Evolutionary conservation across 1,140 invertebrate genomes (phyloP), one percentile per base, ranked within the genome.

Genomic region (Megalopta genalis): DNA sequence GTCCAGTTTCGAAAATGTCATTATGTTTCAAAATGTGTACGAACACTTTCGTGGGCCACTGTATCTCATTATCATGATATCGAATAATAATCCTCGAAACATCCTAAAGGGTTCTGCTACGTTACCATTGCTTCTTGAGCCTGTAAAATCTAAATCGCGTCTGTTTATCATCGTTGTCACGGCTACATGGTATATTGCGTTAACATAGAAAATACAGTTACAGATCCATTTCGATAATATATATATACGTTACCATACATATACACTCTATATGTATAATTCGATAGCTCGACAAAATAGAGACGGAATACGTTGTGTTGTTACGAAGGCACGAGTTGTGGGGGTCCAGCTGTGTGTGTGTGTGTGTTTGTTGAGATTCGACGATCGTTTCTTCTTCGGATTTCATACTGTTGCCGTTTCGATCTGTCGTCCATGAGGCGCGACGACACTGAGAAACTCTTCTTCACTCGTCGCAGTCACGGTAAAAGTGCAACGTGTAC

Each of bases 381-480:
- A 54, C 21, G 69, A 68, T 63, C 49, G 49, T 63, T 64, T n/a
- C n/a, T n/a, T n/a, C n/a, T n/a, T n/a, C n/a, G n/a, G n/a, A n/a
- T n/a, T n/a, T n/a, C n/a, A n/a, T n/a, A n/a, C n/a, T n/a, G n/a
- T n/a, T n/a, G n/a, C n/a, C n/a, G n/a, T n/a, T n/a, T n/a, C n/a
- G n/a, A n/a, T n/a, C n/a, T n/a, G n/a, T n/a, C n/a, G n/a, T n/a
- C n/a, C n/a, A n/a, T n/a, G n/a, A n/a, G n/a, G n/a, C n/a, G n/a
- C n/a, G n/a, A n/a, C n/a, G n/a, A n/a, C n/a, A n/a, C n/a, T n/a
- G n/a, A n/a, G n/a, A n/a, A n/a, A n/a, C n/a, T n/a, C n/a, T 70
- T 39, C n/a, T 79, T 91, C 77, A 92, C 81, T 91, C 90, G 57
- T 92, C 88, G 77, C 91, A 93, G 75, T 92, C 91, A 52, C 91